Percentiles rank a stretch among this genome's conserved stretches.
Conservation (phyloP, 2,888 invertebrate species). For the Eudemis profundana region DNA sequence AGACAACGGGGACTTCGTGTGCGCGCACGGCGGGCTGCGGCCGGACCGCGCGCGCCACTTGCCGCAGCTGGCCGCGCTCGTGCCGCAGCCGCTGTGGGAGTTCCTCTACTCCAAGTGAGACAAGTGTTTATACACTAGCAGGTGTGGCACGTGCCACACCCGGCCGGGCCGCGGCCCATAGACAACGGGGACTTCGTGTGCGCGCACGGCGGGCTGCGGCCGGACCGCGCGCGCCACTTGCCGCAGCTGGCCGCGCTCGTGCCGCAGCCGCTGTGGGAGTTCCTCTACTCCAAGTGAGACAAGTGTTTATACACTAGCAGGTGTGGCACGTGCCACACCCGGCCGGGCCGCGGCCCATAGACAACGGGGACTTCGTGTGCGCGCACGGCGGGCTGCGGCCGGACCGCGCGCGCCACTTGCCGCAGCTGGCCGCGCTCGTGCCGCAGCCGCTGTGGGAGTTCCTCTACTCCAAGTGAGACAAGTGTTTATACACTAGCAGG, state of each 20-base stretch:
- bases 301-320: no score
- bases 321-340: no score
- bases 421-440: constrained; percentile 85
- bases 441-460: constrained; percentile 90
- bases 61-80: not conserved
- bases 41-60: constrained; percentile 70
- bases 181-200: no score
- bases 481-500: no score
- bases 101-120: constrained; percentile 83
- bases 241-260: constrained; percentile 85
- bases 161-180: no score
- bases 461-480: constrained; percentile 87
- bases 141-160: no score
- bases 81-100: constrained; percentile 85
- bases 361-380: constrained; percentile 39
- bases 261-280: constrained; percentile 90
- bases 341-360: no score
- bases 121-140: no score
- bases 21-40: not conserved
- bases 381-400: no score
- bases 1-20: no score
- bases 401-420: no score
- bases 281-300: constrained; percentile 87
- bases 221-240: constrained; percentile 72
- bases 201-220: constrained; percentile 82